phyloP scores from a whole-genome alignment of 2,113 vertebrate species.

The Salminus brasiliensis region DNA sequence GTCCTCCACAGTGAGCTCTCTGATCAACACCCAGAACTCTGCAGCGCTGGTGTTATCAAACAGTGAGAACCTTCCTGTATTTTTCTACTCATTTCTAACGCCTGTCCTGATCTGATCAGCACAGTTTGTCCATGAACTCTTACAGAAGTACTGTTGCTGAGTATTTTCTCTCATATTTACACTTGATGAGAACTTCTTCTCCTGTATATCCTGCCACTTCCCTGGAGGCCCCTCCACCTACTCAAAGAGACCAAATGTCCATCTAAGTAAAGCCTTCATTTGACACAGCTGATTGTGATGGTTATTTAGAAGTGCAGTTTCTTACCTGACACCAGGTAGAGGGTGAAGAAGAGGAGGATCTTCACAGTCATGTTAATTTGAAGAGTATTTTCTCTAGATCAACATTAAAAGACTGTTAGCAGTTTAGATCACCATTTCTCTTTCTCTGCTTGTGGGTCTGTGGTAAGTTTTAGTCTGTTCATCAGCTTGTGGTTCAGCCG shows the following conservation, averaged over 20 bases:
- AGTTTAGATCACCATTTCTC: background rate
- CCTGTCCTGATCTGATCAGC: background rate
- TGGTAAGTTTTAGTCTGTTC: background rate
- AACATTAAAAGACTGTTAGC: background rate
- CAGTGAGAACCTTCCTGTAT: background rate
- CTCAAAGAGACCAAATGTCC: background rate
- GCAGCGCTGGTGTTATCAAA: background rate
- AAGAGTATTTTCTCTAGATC: background rate
- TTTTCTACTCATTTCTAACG: background rate
- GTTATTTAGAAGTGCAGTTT: background rate
- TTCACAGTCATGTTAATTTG: background rate
- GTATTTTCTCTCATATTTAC: background rate
- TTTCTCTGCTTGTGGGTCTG: background rate
- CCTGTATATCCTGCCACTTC: background rate
- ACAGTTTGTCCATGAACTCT: background rate
- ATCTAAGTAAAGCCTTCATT: conserved; percentile 44
- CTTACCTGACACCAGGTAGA: conserved; percentile 62
- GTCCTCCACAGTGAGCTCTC: background rate
- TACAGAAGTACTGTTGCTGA: background rate
- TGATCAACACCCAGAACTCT: background rate
- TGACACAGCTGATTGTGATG: conserved; percentile 3
- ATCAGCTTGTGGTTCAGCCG: background rate
- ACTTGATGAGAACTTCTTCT: background rate
- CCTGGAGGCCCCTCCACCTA: background rate
- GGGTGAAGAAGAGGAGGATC: conserved; percentile 13